Evolutionary conservation across 2,797 vertebrate species (phyloP).

Genomic region (Sebastes steindachneri): DNA sequence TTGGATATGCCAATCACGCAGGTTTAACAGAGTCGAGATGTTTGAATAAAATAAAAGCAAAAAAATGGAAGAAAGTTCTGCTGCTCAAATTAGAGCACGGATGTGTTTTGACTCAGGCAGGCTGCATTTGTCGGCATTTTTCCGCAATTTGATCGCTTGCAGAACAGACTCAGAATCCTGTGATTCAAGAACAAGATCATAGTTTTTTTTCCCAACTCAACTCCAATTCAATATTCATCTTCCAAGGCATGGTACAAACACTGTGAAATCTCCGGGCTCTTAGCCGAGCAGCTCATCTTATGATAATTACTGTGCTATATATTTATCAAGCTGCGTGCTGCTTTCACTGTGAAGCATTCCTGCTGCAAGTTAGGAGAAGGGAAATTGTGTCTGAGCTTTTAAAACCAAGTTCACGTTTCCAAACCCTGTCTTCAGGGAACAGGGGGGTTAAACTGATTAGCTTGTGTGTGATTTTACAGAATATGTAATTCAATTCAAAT

Average conservation of each 20-base stretch:
- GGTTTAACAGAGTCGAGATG: neutral
- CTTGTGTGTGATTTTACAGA: neutral
- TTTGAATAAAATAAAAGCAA: neutral
- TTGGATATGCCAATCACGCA: constrained; percentile 59
- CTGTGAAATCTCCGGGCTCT: constrained; percentile 28
- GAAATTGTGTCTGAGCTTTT: neutral
- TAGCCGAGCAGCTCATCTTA: constrained; percentile 51
- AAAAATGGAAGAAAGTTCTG: neutral
- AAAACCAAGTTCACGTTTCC: constrained; percentile 25
- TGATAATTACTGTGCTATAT: constrained; percentile 60
- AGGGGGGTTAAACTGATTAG: constrained; percentile 2
- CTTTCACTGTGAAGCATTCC: constrained; percentile 31
- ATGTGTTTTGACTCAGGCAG: neutral
- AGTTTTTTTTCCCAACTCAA: constrained; percentile 11
- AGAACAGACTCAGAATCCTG: constrained; percentile 21
- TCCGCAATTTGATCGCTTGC: neutral
- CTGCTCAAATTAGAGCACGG: neutral
- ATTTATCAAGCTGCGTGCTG: constrained; percentile 55
- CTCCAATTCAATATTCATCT: constrained; percentile 20
- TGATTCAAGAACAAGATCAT: neutral
- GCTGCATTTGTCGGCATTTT: neutral
- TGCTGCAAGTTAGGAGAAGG: constrained; percentile 28
- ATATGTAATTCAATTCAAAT: neutral
- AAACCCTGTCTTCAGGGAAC: constrained; percentile 20
- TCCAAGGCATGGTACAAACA: constrained; percentile 26